phyloP scores from a whole-genome alignment of 2,113 vertebrate genomes.

The Marmota monax region DNA sequence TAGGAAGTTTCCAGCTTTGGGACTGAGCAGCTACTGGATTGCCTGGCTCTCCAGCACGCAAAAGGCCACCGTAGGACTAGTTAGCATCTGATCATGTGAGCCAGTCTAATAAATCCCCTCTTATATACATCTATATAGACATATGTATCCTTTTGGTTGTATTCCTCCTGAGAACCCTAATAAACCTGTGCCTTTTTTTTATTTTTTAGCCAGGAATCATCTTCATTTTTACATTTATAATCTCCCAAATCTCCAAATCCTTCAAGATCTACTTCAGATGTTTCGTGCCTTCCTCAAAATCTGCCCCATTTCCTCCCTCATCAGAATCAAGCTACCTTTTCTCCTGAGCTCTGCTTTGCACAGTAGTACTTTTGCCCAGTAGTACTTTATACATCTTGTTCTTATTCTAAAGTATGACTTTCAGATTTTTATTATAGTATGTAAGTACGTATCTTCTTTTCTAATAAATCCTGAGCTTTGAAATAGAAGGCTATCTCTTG shows the following conservation, averaged over 20 bases:
- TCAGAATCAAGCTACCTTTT: neutral
- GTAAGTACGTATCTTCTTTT: neutral
- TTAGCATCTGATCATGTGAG: neutral
- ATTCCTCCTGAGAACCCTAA: neutral
- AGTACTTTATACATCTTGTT: neutral
- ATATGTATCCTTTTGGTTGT: neutral
- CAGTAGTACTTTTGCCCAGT: neutral
- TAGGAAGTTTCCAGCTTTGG: neutral
- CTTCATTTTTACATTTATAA: conserved; percentile 27
- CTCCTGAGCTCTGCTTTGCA: neutral
- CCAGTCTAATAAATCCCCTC: neutral
- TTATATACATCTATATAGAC: too few relatives aligned
- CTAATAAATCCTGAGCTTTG: neutral
- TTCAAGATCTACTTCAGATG: neutral
- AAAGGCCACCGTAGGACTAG: neutral
- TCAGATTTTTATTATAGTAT: neutral
- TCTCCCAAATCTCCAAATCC: neutral
- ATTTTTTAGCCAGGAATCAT: neutral
- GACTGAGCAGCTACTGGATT: neutral
- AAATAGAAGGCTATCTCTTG: neutral
- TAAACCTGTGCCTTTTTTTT: neutral
- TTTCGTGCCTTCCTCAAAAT: neutral
- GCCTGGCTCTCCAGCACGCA: too few relatives aligned
- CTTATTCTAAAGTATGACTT: conserved; percentile 9
- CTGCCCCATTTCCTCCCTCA: neutral